Conservation (phyloP, 2,888 invertebrate species). For the Prosapia bicincta region DNA sequence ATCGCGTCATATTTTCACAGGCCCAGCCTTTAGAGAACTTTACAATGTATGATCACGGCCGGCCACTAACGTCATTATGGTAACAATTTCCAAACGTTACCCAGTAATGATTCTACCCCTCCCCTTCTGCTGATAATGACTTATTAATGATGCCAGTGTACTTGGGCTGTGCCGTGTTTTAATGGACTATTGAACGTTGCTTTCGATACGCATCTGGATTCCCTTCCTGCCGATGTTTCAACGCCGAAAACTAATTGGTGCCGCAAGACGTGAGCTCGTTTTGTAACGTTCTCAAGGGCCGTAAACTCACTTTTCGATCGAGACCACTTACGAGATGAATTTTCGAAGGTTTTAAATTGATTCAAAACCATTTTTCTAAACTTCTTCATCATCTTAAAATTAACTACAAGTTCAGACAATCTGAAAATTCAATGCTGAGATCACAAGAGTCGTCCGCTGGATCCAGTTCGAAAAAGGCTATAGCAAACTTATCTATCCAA, state of each 20-base stretch:
- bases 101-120: constrained; percentile 20
- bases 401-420: no score
- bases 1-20: background rate
- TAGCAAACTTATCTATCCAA: no score
- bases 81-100: constrained; percentile 21
- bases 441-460: no score
- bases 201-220: background rate
- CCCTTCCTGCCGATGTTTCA: background rate
- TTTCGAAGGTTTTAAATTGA: no score
- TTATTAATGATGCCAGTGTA: constrained; percentile 16
- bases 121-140: constrained; percentile 15
- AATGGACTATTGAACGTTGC: background rate
- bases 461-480: no score
- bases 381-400: no score
- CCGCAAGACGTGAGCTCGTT: background rate
- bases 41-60: background rate
- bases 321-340: no score
- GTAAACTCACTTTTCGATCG: no score
- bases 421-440: no score
- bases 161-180: background rate
- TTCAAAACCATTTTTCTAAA: no score
- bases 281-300: background rate
- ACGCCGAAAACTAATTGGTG: background rate
- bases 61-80: background rate
- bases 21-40: background rate